phyloP scores from a whole-genome alignment of 2,888 invertebrate species.

The Girardia tigrina region DNA sequence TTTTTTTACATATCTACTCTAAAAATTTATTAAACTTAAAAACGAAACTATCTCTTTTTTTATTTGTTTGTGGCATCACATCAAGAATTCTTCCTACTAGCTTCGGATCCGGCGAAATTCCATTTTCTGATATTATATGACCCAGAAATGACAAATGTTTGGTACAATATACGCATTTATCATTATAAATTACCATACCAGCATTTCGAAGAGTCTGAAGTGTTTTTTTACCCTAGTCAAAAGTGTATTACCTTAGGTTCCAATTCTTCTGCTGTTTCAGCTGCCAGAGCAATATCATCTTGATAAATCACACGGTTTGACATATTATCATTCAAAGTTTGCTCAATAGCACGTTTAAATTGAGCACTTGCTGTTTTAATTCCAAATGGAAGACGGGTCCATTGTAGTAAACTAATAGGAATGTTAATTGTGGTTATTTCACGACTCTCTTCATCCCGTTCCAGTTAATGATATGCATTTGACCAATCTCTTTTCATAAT shows the following conservation, averaged over 20 bases:
- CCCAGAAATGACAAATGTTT: slow-evolving; percentile 24
- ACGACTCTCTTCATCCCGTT: slow-evolving; percentile 21
- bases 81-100: slow-evolving; percentile 24
- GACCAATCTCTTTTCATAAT: slow-evolving; percentile 30
- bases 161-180: slow-evolving; percentile 32
- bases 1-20: slow-evolving; percentile 21
- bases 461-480: slow-evolving; percentile 34
- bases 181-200: slow-evolving; percentile 28
- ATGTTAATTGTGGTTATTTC: slow-evolving; percentile 33
- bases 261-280: slow-evolving; percentile 28
- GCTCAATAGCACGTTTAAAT: slow-evolving; percentile 30
- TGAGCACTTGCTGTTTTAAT: slow-evolving; percentile 33
- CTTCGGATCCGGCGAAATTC: slow-evolving; percentile 26
- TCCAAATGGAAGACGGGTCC: slow-evolving; percentile 33
- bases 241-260: not conserved
- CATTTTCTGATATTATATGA: slow-evolving; percentile 24
- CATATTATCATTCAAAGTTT: not conserved
- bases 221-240: too few species aligned
- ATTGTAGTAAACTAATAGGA: slow-evolving; percentile 30
- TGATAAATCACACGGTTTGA: slow-evolving; percentile 34
- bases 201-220: slow-evolving; percentile 29
- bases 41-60: slow-evolving; percentile 32
- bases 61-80: slow-evolving; percentile 27
- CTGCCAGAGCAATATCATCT: slow-evolving; percentile 34
- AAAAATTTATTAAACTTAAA: slow-evolving; percentile 28